Percentiles rank a stretch among this genome's conserved stretches.
phyloP scores from a whole-genome alignment of 2,113 vertebrate genomes.

The Coptodon bakossiorum region DNA sequence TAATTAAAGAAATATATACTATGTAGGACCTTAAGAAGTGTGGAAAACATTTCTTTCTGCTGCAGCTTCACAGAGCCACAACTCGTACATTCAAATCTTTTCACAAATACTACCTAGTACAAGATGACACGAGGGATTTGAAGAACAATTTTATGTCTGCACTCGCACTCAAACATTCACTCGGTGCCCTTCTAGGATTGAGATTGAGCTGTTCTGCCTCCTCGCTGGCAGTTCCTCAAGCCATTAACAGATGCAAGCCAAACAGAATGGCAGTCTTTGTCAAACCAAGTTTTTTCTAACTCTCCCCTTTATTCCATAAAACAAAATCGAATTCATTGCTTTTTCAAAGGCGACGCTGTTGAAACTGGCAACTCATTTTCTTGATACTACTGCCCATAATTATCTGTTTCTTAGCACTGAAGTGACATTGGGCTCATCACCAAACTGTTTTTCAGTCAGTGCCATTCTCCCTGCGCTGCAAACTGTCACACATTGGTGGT shows the following conservation, averaged over 20 bases:
- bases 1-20: not conserved
- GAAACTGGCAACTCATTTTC: not conserved
- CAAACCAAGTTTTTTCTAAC: not conserved
- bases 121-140: not conserved
- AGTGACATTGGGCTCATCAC: not conserved
- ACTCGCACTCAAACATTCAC: not conserved
- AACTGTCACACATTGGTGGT: not conserved
- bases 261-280: conserved; percentile 12
- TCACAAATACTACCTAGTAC: not conserved
- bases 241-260: not conserved
- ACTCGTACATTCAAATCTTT: not conserved
- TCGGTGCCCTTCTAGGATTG: not conserved
- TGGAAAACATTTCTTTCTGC: not conserved
- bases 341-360: not conserved
- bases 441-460: not conserved
- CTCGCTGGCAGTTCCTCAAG: not conserved
- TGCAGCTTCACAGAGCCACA: not conserved
- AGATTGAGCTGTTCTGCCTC: not conserved
- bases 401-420: not conserved
- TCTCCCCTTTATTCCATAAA: not conserved
- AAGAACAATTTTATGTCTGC: not conserved
- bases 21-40: not conserved
- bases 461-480: not conserved
- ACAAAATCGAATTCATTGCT: not conserved
- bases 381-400: not conserved